Percentiles rank a stretch among this genome's conserved stretches.
These are phyloP conservation scores for Phainopepla nitens DNA, from an alignment of 2,113 vertebrate species.

Conservation along the genomic window DNA sequence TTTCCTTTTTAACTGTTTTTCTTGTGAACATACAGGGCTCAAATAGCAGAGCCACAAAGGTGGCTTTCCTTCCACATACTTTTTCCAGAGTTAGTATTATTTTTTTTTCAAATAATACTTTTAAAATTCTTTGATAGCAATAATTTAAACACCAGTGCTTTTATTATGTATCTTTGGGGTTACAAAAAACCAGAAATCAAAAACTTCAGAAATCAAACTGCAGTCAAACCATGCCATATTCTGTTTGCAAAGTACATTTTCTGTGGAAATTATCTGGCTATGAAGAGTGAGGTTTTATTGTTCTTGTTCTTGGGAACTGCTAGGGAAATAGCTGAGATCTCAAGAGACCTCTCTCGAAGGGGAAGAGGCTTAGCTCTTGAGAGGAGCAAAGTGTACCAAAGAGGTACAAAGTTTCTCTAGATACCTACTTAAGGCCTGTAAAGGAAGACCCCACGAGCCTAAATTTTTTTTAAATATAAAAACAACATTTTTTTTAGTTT, in stretches of 20 bases:
- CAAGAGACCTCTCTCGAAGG: constrained; percentile 10
- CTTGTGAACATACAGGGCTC: background rate
- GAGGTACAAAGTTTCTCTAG: background rate
- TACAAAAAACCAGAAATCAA: background rate
- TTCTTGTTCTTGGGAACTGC: background rate
- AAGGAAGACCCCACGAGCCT: background rate
- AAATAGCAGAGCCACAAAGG: background rate
- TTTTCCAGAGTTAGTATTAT: background rate
- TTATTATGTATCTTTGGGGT: background rate
- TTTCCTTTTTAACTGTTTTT: background rate
- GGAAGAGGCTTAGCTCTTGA: background rate
- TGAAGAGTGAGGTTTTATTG: background rate
- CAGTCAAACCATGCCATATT: background rate
- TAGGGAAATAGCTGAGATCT: constrained; percentile 24
- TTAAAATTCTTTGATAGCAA: background rate
- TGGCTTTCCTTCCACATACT: background rate
- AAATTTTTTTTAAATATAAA: background rate
- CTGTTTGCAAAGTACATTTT: background rate
- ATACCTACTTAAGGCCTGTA: background rate
- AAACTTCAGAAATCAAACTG: background rate
- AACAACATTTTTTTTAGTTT: background rate
- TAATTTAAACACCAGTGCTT: background rate
- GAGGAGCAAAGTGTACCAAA: background rate
- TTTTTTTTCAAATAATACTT: background rate
- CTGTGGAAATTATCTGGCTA: background rate